Evolutionary conservation across 2,113 vertebrate genomes (phyloP), one percentile per base, ranked within the genome.

Genomic region (Hystrix brachyura): DNA sequence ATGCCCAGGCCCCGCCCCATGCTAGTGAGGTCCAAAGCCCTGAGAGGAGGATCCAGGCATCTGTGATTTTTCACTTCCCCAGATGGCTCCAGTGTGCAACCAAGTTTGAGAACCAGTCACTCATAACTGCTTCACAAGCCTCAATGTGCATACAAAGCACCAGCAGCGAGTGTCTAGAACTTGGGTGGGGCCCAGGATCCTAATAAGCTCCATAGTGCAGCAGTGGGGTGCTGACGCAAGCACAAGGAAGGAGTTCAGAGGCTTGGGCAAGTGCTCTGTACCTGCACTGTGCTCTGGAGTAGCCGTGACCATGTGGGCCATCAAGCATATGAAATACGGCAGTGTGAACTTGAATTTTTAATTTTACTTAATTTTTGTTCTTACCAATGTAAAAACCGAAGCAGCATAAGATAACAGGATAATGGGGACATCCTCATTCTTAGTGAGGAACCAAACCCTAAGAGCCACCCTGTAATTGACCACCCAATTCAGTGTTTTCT

Each of bases 351-450:
- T 71, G 23, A 65, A 38, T 59, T 74, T 80, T 62, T 67, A 34
- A 34, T 82, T 71, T 79, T 79, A 51, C 38, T 79, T 87, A 64
- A 78, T 69, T 85, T 93, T 91, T 76, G 62, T 92, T 86, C 1
- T 46, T 79, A 90, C 59, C 69, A 59, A 76, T 69, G n/a, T 78
- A 87, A 85, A 95, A 79, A 32, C 32, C 5, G 25, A 90, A 62
- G 32, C 43, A 76, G 46, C 69, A 5, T 60, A 27, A 87, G 19
- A 51, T 82, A 15, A 14, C 25, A 3, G 64, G 13, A 69, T 21
- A 78, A 57, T 55, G 25, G 23, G 9, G 15, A 46, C 9, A 11
- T 57, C 11, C 13, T 94, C 27, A 65, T 3, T 78, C 23, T 43
- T 0, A 57, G 0, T 0, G 21, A 83, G 43, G 46, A 94, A 29